A percentile compares a stretch with the other conserved stretches of the same genome.
Evolutionary conservation across 2,113 vertebrate genomes (phyloP).

Genomic region (Xiphophorus couchianus): DNA sequence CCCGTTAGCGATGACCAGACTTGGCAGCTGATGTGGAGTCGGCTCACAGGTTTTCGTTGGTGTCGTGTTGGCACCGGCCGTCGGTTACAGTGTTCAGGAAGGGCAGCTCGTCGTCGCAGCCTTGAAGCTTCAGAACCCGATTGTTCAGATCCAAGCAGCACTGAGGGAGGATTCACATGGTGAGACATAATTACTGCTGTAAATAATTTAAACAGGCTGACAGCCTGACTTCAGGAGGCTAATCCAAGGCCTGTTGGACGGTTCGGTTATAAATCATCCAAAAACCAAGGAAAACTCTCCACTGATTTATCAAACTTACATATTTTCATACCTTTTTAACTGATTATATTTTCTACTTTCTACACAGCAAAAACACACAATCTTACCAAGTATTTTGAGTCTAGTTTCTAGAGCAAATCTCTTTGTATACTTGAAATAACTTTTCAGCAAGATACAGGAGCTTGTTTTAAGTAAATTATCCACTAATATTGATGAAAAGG

Average conservation of each 20-base stretch:
- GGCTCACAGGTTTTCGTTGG: conserved; percentile 81
- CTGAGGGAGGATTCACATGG: conserved; percentile 64
- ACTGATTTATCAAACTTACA: no score
- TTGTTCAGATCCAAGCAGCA: conserved; percentile 89
- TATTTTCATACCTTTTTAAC: no score
- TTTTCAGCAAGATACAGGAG: no score
- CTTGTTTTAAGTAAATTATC: no score
- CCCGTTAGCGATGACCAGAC: neutral
- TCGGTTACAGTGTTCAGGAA: conserved; percentile 79
- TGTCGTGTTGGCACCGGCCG: conserved; percentile 75
- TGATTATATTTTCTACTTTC: no score
- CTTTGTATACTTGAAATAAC: no score
- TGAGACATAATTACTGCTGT: conserved; percentile 1
- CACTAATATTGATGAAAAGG: no score
- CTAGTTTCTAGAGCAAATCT: no score
- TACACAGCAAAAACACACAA: no score
- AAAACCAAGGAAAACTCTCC: no score
- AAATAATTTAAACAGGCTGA: conserved; percentile 13
- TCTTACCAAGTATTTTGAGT: no score
- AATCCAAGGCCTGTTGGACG: neutral
- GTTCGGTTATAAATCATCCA: no score
- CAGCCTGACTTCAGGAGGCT: neutral
- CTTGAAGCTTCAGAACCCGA: conserved; percentile 82
- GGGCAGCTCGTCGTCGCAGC: conserved; percentile 84
- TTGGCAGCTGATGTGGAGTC: neutral